These are phyloP conservation scores for Mormyrops boulengeri DNA, from an alignment of 2,797 vertebrate species.

Conservation along the genomic window DNA sequence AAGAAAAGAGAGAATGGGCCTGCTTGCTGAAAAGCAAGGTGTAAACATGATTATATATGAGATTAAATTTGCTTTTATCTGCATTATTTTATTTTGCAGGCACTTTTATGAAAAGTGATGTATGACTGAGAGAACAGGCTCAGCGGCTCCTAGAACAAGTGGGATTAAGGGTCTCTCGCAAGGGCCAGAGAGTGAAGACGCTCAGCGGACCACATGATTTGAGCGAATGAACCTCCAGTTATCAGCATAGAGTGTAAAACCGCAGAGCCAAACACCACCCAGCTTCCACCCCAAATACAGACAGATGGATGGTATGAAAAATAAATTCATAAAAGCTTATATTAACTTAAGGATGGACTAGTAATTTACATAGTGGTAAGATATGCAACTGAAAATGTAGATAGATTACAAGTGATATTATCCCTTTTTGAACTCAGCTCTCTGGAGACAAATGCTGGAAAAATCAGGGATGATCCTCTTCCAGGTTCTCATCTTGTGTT, in stretches of 20 bases:
- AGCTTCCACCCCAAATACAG: neutral
- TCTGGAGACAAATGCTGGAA: neutral
- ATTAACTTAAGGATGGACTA: neutral
- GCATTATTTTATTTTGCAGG: neutral
- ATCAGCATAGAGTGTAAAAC: neutral
- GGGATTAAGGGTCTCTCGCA: neutral
- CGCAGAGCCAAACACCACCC: neutral
- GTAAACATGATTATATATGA: neutral
- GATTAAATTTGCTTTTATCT: neutral
- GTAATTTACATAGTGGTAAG: neutral
- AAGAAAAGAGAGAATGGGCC: neutral
- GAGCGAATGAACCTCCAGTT: neutral
- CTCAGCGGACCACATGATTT: neutral
- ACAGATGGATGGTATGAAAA: constrained; percentile 14
- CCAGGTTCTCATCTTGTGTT: constrained; percentile 1
- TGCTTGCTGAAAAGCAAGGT: neutral
- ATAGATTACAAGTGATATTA: neutral
- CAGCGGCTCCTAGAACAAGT: neutral
- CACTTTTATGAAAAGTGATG: neutral
- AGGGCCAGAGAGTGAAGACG: neutral
- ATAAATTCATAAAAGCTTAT: neutral
- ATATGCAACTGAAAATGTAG: neutral
- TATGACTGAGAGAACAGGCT: neutral
- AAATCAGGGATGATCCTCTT: neutral
- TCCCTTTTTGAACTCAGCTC: neutral